Percentiles rank a stretch among this genome's conserved stretches.
These are phyloP conservation scores for Clistopyga incitator DNA, from an alignment of 2,888 invertebrate genomes.

Conservation along the genomic window DNA sequence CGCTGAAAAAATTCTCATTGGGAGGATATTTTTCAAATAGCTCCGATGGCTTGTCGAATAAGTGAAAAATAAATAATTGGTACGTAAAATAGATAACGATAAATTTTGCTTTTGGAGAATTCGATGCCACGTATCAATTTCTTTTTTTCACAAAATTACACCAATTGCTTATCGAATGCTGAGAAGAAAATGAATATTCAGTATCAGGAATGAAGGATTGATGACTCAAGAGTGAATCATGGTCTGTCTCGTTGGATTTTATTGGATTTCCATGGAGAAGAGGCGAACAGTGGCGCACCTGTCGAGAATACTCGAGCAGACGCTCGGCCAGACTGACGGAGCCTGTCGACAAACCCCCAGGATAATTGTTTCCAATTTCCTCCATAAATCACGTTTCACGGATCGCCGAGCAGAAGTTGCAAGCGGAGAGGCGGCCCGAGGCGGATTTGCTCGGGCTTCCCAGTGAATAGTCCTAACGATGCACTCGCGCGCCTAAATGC, in stretches of 20 bases:
- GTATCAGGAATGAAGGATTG: background rate
- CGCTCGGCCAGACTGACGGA: constrained; percentile 6
- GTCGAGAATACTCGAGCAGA: background rate
- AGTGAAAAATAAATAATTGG: too few species aligned
- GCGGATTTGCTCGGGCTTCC: background rate
- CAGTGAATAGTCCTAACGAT: background rate
- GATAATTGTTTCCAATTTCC: constrained; percentile 73
- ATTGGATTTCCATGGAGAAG: background rate
- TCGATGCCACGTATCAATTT: too few species aligned
- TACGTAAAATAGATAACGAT: too few species aligned
- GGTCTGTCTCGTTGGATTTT: background rate
- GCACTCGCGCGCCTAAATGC: constrained; percentile 7
- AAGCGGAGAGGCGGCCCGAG: background rate
- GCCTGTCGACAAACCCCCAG: constrained; percentile 16
- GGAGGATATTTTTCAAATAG: background rate
- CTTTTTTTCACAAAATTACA: too few species aligned
- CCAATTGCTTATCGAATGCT: background rate
- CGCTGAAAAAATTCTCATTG: too few species aligned
- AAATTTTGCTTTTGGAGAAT: too few species aligned
- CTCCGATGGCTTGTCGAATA: too few species aligned
- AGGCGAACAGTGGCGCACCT: background rate
- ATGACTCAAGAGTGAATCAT: background rate
- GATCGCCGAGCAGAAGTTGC: constrained; percentile 72
- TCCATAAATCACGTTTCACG: constrained; percentile 73
- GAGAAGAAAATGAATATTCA: background rate